Percentiles rank a stretch among this genome's conserved stretches.
These are phyloP conservation scores for Theocolax elegans DNA, from an alignment of 1,140 invertebrate species.

Conservation along the genomic window DNA sequence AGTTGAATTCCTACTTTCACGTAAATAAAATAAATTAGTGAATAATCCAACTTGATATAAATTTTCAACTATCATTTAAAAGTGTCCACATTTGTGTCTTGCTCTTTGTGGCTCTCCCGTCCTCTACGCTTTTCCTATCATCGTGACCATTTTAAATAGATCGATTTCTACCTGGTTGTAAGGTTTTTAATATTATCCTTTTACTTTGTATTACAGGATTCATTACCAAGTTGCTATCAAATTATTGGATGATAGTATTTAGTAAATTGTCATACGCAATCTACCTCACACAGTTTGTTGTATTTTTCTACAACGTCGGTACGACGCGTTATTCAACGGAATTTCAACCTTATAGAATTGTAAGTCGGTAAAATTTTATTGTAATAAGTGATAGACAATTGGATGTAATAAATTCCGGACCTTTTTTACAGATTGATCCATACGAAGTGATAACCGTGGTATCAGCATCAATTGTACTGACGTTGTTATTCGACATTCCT, in stretches of 20 bases:
- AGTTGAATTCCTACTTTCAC: too few relatives aligned
- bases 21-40: too few relatives aligned
- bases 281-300: constrained; percentile 79
- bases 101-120: too few relatives aligned
- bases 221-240: constrained; percentile 75
- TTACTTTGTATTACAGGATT: constrained; percentile 69
- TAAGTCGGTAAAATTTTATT: constrained; percentile 55
- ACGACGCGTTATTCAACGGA: constrained; percentile 68
- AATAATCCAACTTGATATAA: too few relatives aligned
- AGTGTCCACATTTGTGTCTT: too few relatives aligned
- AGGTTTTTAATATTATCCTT: too few relatives aligned
- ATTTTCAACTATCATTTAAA: too few relatives aligned
- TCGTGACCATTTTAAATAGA: too few relatives aligned
- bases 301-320: constrained; percentile 74
- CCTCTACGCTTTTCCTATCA: too few relatives aligned
- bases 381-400: not conserved
- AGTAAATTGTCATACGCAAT: constrained; percentile 79
- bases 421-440: constrained; percentile 60
- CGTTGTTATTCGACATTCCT: constrained; percentile 69
- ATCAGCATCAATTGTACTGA: constrained; percentile 59
- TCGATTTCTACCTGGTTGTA: too few relatives aligned
- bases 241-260: constrained; percentile 73
- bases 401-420: not conserved
- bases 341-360: constrained; percentile 68
- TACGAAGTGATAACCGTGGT: constrained; percentile 56